Evolutionary conservation across 2,888 invertebrate genomes (phyloP), one percentile per base, ranked within the genome.

Genomic region (Napeogenes sylphis): DNA sequence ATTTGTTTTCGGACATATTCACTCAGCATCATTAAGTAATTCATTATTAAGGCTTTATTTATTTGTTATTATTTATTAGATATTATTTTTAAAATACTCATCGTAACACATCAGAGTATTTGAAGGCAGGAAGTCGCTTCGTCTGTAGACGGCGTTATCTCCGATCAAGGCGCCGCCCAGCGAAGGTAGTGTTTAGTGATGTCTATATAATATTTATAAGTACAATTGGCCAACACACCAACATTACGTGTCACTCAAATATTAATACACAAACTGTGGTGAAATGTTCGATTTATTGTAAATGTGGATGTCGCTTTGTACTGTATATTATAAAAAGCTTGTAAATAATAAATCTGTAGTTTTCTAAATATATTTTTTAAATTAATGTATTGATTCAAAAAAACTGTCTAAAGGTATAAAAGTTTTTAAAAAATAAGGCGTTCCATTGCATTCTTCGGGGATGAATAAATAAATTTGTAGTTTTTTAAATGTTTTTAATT

Each of bases 171-270:
- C 38, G 42, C 42, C 42, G 42, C 42, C 42, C 45, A 59, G 53
- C 35, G 35, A 30, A 55, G 55, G 32, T 58, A 54, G 58, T 63
- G 63, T 59, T 59, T 45, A 62, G 62, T 58, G 35, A 42, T 38
- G 33, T 54, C 42, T 54, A 62, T 61, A 59, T 61, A 67, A 67
- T 66, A 66, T 66, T 65, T 60, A 64, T 64, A 47, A 56, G 54
- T 62, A 46, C 51, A 64, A 65, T 64, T 64, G 62, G 35, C 62
- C 65, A 60, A 68, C 62, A 60, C 57, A 61, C 55, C 35, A 45
- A 51, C 63, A 30, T 45, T 21, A 30, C 42, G 33, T 53, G 32
- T 55, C 45, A 42, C 14, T 66, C 32, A 59, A 61, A 66, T 63
- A 63, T 63, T 63, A 35, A 61, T 42, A 21, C 8, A 47, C 12